These are phyloP conservation scores for Tinea semifulvella DNA, from an alignment of 2,888 invertebrate genomes.

Conservation along the genomic window DNA sequence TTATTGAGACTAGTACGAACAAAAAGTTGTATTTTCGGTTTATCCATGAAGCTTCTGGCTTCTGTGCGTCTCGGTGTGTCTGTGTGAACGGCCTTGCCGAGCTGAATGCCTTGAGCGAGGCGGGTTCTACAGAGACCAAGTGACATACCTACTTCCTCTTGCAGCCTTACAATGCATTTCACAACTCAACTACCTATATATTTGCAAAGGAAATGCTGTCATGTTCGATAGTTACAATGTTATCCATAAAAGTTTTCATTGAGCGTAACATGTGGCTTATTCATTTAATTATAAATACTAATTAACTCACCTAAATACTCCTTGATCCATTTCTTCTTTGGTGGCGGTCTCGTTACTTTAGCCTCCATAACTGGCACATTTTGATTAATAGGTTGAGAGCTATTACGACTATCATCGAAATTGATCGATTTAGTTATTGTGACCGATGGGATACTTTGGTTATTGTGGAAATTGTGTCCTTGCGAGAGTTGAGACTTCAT, in stretches of 20 bases:
- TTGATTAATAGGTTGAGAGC: not conserved
- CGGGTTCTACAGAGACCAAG: constrained; percentile 8
- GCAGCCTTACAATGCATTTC: constrained; percentile 3
- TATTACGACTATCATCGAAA: not conserved
- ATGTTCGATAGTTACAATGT: too few relatives aligned
- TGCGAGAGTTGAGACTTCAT: constrained; percentile 28
- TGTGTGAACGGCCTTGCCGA: constrained; percentile 23
- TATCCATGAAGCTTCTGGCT: not conserved
- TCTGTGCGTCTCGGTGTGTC: constrained; percentile 10
- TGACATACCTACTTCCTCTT: constrained; percentile 8
- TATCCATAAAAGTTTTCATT: too few relatives aligned
- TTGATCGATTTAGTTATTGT: not conserved
- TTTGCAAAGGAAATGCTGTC: too few relatives aligned
- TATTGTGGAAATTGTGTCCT: constrained; percentile 20
- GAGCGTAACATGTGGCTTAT: too few relatives aligned
- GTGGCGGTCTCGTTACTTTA: constrained; percentile 57
- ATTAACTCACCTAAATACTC: constrained; percentile 72
- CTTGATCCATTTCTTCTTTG: constrained; percentile 80
- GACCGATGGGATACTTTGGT: not conserved
- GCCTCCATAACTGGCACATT: constrained; percentile 21
- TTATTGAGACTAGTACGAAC: too few relatives aligned
- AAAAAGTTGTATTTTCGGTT: not conserved
- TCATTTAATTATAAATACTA: too few relatives aligned
- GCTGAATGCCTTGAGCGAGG: constrained; percentile 25
- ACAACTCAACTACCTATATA: too few relatives aligned